A percentile compares a stretch with the other conserved stretches of the same genome.
These are phyloP conservation scores for Gadus macrocephalus DNA, from an alignment of 2,113 vertebrate genomes.

Conservation along the genomic window DNA sequence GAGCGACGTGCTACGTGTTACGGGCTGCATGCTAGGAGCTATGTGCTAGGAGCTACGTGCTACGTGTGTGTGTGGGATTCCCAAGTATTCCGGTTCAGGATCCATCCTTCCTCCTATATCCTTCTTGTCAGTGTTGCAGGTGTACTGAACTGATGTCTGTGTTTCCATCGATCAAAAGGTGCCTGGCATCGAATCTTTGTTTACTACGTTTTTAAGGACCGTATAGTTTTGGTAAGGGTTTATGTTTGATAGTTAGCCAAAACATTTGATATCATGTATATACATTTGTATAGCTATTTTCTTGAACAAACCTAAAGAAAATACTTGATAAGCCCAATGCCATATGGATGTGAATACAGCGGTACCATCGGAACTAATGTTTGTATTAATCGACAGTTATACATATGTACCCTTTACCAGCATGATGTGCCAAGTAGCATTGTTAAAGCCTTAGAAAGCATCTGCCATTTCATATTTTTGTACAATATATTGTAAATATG, in stretches of 20 bases:
- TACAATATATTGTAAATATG: slow-evolving; percentile 78
- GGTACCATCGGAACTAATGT: slow-evolving; percentile 24
- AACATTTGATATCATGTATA: slow-evolving; percentile 48
- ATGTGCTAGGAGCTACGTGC: too few species aligned
- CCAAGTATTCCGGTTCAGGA: slow-evolving; percentile 41
- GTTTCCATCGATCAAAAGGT: slow-evolving; percentile 18
- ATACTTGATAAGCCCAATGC: slow-evolving; percentile 32
- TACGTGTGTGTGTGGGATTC: slow-evolving; percentile 22
- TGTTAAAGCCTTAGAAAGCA: slow-evolving; percentile 24
- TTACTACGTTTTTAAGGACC: slow-evolving; percentile 14
- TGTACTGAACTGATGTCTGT: slow-evolving; percentile 45
- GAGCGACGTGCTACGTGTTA: neutral
- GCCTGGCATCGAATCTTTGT: slow-evolving; percentile 15
- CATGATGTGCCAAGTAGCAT: slow-evolving; percentile 26
- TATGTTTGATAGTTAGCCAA: slow-evolving; percentile 39
- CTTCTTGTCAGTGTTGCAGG: slow-evolving; percentile 54
- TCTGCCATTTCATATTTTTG: slow-evolving; percentile 63
- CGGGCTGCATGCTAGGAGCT: too few species aligned
- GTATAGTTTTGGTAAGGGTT: slow-evolving; percentile 47
- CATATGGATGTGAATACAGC: slow-evolving; percentile 35
- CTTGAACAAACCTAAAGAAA: slow-evolving; percentile 39
- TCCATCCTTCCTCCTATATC: slow-evolving; percentile 22
- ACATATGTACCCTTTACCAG: slow-evolving; percentile 1
- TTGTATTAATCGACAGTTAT: slow-evolving; percentile 15
- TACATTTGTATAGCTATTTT: slow-evolving; percentile 64